Conservation (phyloP, 2,113 vertebrate genomes). For the Psilopsiagon aymara region DNA sequence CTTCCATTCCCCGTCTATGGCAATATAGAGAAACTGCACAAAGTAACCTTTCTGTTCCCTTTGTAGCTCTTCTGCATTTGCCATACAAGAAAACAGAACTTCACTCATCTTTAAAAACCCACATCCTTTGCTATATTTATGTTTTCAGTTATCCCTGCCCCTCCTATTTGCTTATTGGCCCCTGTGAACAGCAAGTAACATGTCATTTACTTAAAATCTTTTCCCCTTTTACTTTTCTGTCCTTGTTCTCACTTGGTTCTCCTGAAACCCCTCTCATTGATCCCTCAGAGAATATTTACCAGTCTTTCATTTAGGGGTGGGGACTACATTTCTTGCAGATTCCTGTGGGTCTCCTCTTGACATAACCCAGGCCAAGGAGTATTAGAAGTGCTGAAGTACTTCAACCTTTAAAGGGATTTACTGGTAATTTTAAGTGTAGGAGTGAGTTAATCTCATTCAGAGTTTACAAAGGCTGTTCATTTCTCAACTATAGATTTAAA, state of each 20-base stretch:
- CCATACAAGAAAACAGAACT: background rate
- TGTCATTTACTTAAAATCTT: background rate
- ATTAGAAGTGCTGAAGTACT: background rate
- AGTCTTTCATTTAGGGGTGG: background rate
- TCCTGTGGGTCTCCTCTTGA: background rate
- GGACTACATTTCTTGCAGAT: background rate
- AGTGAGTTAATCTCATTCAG: background rate
- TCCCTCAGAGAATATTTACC: background rate
- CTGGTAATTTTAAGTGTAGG: background rate
- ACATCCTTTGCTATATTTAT: background rate
- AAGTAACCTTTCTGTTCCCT: background rate
- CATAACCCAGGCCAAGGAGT: background rate
- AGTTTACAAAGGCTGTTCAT: background rate
- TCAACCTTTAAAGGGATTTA: background rate
- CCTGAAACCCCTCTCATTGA: background rate
- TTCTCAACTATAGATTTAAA: background rate
- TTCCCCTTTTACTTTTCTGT: background rate
- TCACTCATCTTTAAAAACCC: background rate
- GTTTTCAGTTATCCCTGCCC: background rate
- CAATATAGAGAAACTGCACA: background rate
- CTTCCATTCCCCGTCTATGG: background rate
- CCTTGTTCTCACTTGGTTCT: background rate
- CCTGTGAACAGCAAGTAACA: background rate
- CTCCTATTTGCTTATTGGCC: background rate
- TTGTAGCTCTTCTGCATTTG: background rate